phyloP scores from a whole-genome alignment of 2,797 vertebrate genomes.

The Syncerus caffer region DNA sequence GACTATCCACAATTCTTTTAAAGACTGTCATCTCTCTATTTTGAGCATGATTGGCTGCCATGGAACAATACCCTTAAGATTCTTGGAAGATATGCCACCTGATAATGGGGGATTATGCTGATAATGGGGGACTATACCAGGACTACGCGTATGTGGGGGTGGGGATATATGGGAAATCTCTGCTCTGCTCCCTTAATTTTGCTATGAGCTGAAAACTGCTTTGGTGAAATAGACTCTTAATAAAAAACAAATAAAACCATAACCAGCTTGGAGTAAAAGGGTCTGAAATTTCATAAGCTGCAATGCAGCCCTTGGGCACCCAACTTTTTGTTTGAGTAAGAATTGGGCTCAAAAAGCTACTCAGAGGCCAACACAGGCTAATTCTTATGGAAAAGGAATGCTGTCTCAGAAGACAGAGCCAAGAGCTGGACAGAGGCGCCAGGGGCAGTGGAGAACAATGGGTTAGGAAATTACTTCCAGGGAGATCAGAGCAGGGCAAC shows the following conservation, averaged over 20 bases:
- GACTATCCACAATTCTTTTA: neutral
- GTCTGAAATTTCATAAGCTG: neutral
- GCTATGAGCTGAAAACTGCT: neutral
- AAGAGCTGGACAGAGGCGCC: neutral
- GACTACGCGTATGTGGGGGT: neutral
- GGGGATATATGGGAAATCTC: neutral
- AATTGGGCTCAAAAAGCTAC: neutral
- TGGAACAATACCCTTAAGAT: neutral
- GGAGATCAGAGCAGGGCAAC: neutral
- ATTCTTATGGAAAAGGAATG: neutral
- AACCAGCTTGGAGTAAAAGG: neutral
- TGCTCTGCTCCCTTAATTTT: neutral
- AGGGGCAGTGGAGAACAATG: neutral
- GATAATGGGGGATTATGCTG: neutral
- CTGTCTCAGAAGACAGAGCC: neutral
- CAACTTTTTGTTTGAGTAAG: neutral
- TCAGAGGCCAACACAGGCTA: neutral
- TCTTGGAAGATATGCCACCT: neutral
- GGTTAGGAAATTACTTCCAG: neutral
- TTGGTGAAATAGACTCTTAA: neutral
- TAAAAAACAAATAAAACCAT: neutral
- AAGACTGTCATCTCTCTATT: neutral
- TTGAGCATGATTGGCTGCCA: neutral
- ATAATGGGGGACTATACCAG: neutral
- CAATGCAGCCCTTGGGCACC: neutral